Conservation (phyloP, 2,113 vertebrate genomes). For the Apodemus speciosus region DNA sequence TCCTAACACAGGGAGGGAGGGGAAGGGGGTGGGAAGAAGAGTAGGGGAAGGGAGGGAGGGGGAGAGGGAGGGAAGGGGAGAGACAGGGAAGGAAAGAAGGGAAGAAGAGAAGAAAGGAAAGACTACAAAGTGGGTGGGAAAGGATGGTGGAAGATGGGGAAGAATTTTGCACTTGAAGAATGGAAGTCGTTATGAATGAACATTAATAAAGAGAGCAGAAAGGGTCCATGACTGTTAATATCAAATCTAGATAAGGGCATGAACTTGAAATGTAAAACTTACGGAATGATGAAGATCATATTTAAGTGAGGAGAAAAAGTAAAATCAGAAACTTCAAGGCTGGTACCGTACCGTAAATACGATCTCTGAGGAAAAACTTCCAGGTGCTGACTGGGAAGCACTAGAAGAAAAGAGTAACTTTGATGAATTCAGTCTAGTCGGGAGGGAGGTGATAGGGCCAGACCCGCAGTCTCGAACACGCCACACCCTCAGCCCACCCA, state of each 20-base stretch:
- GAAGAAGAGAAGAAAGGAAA: too few relatives aligned
- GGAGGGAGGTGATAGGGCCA: too few relatives aligned
- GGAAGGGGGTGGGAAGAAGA: accelerated
- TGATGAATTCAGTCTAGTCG: not conserved
- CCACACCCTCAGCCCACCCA: not conserved
- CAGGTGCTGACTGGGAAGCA: not conserved
- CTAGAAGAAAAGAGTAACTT: conserved; percentile 51
- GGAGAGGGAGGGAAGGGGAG: not conserved
- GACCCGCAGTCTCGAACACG: not conserved
- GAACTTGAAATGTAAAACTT: not conserved
- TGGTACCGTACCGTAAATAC: conserved; percentile 69
- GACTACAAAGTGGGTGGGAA: not conserved
- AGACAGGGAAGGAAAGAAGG: accelerated
- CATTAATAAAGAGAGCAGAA: conserved; percentile 23
- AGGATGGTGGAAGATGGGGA: not conserved
- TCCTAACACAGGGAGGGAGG: not conserved
- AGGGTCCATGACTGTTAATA: not conserved
- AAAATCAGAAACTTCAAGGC: not conserved
- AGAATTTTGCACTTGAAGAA: not conserved
- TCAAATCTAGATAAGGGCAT: not conserved
- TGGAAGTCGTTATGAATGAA: not conserved
- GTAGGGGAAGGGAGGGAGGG: not conserved
- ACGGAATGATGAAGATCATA: not conserved
- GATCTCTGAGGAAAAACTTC: not conserved
- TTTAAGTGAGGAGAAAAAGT: conserved; percentile 35